These are phyloP conservation scores for Macaria notata DNA, from an alignment of 2,888 invertebrate species.

Conservation along the genomic window DNA sequence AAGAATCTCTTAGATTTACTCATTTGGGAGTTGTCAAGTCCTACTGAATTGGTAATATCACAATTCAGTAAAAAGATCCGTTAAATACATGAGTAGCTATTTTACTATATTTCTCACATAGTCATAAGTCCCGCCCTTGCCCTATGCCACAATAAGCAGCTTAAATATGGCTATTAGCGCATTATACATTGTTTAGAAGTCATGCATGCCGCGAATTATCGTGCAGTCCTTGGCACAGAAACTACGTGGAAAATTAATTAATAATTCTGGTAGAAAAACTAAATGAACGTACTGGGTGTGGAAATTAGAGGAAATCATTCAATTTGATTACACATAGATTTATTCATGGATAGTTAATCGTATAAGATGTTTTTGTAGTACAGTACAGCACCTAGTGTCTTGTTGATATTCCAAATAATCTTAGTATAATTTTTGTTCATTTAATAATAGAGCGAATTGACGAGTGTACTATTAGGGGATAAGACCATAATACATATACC, in stretches of 20 bases:
- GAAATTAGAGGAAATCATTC: conserved; percentile 10
- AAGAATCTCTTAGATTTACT: no score
- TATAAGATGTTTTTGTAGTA: no score
- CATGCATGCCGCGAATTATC: conserved; percentile 41
- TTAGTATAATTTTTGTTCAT: no score
- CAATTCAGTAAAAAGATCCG: no score
- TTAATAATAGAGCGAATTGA: no score
- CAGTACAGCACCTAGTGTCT: no score
- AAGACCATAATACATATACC: no score
- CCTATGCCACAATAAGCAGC: conserved; percentile 14
- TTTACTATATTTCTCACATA: conserved; percentile 12
- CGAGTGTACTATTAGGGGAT: no score
- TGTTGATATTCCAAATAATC: no score
- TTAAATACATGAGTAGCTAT: not conserved
- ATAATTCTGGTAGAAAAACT: conserved; percentile 9
- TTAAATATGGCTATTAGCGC: conserved; percentile 34
- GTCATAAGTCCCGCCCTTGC: conserved; percentile 38
- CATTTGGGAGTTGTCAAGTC: no score
- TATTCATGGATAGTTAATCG: no score
- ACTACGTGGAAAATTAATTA: conserved; percentile 26
- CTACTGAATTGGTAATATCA: no score
- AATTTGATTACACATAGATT: not conserved
- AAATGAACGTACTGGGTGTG: conserved; percentile 2
- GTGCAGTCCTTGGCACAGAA: conserved; percentile 43
- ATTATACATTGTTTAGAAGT: conserved; percentile 39